Percentiles rank a stretch among this genome's conserved stretches.
phyloP scores from a whole-genome alignment of 2,888 invertebrate species.

The Spodoptera exigua region DNA sequence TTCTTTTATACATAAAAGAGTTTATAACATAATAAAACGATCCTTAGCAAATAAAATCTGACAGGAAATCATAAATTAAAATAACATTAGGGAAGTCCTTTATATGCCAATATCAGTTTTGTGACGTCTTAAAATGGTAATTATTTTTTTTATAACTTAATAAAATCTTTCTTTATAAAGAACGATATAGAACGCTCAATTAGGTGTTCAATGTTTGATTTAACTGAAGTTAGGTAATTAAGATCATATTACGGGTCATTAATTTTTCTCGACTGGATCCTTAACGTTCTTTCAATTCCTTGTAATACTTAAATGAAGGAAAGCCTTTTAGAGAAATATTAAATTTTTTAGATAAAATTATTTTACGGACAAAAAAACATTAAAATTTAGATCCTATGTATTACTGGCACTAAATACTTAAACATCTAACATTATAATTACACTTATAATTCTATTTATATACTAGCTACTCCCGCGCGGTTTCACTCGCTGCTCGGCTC shows the following conservation, averaged over 20 bases:
- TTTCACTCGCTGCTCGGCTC: too few species aligned
- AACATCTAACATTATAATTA: too few species aligned
- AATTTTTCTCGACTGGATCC: not conserved
- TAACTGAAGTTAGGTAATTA: not conserved
- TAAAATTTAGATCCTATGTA: too few species aligned
- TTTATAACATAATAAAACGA: too few species aligned
- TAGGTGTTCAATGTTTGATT: slow-evolving; percentile 9
- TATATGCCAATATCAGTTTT: not conserved
- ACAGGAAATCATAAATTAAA: not conserved
- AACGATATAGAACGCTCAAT: not conserved
- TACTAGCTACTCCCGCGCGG: too few species aligned
- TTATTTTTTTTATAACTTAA: too few species aligned
- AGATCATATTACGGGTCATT: slow-evolving; percentile 11
- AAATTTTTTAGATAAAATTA: not conserved
- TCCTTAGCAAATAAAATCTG: not conserved
- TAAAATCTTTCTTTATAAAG: not conserved
- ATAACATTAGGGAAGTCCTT: not conserved
- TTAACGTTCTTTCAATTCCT: not conserved
- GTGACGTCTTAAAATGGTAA: not conserved
- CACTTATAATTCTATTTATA: too few species aligned
- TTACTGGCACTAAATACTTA: too few species aligned
- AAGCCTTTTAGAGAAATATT: not conserved
- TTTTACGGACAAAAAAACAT: too few species aligned
- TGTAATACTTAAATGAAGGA: not conserved
- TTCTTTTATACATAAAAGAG: too few species aligned